phyloP scores from a whole-genome alignment of 2,113 vertebrate species.

The Sclerurus mexicanus region DNA sequence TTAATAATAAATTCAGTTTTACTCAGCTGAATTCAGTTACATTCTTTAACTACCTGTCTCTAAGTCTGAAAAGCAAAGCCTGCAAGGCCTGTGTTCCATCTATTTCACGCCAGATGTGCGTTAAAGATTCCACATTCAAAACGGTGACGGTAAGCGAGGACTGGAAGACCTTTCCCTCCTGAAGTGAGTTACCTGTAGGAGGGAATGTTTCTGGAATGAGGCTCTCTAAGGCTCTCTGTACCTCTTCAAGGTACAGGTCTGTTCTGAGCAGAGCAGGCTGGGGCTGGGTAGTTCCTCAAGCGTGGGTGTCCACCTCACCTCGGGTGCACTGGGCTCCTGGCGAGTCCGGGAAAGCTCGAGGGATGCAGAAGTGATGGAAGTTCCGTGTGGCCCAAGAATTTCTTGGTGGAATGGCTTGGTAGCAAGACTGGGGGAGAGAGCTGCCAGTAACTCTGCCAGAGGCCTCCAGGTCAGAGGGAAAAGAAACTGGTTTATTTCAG shows the following conservation, averaged over 20 bases:
- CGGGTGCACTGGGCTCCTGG: neutral
- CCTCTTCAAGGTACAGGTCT: neutral
- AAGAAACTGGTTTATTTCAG: neutral
- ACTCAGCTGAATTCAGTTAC: neutral
- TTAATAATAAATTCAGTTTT: neutral
- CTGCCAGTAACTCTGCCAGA: slow-evolving; percentile 22
- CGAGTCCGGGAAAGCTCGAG: neutral
- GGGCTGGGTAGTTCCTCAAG: neutral
- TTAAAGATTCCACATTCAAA: neutral
- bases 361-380: slow-evolving; percentile 30
- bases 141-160: neutral
- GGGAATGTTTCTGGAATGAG: neutral
- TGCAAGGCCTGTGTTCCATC: neutral
- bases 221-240: neutral
- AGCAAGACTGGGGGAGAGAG: neutral
- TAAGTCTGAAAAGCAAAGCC: neutral
- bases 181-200: neutral
- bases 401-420: neutral
- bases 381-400: neutral
- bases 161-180: neutral
- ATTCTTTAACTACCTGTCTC: neutral
- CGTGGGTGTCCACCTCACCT: accelerated
- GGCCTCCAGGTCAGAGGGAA: slow-evolving; percentile 4
- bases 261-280: neutral
- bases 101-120: neutral